Evolutionary conservation across 2,113 vertebrate genomes (phyloP).

Genomic region (Leptobrachium leishanense): DNA sequence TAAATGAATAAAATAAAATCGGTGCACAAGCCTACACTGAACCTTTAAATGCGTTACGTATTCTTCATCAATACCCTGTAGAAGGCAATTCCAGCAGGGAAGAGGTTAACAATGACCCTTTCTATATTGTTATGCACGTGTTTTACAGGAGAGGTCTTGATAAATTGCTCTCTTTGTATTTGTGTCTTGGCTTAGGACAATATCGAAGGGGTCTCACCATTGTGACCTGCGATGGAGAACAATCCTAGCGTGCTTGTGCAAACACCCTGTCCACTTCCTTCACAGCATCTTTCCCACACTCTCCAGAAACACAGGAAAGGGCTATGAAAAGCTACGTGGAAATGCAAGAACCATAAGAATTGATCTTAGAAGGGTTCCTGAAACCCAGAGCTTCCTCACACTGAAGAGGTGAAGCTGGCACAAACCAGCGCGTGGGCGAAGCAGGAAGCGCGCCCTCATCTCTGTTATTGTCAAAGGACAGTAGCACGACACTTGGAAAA

Average conservation of each 20-base stretch:
- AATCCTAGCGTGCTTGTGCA: constrained; percentile 61
- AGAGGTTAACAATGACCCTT: background rate
- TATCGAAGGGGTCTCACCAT: constrained; percentile 49
- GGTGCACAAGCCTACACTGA: no score
- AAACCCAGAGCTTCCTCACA: constrained; percentile 65
- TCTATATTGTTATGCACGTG: constrained; percentile 12
- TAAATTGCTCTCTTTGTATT: constrained; percentile 39
- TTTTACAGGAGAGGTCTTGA: constrained; percentile 16
- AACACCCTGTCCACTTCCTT: constrained; percentile 66
- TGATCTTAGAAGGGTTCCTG: constrained; percentile 60
- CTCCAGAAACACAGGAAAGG: constrained; percentile 71
- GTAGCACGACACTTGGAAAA: no score
- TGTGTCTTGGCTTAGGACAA: constrained; percentile 37
- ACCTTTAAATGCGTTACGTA: no score
- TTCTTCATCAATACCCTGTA: background rate
- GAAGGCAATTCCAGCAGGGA: background rate
- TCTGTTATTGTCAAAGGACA: no score
- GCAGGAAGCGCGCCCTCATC: background rate
- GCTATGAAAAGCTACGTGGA: constrained; percentile 68
- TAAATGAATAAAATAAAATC: no score
- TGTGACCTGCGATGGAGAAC: constrained; percentile 69
- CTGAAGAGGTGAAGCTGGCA: constrained; percentile 44
- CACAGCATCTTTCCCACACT: constrained; percentile 68
- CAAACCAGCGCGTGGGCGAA: background rate
- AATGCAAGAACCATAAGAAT: constrained; percentile 63